Evolutionary conservation across 1,140 invertebrate genomes (phyloP), one percentile per base, ranked within the genome.

Genomic region (Lasaia peninsularis): DNA sequence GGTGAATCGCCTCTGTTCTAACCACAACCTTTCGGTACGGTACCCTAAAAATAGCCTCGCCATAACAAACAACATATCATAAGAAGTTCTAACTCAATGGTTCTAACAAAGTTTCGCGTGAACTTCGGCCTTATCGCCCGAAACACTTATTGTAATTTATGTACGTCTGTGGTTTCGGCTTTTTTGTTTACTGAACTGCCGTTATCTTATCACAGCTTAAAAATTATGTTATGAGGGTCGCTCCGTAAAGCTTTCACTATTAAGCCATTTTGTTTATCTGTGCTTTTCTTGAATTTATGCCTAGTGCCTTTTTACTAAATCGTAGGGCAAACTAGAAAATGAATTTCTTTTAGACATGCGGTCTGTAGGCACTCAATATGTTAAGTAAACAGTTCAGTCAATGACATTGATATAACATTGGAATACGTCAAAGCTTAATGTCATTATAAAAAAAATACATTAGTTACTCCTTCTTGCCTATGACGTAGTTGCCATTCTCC

Each of bases 121-220:
- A 48, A 48, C 40, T 48, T 48, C 9, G 18, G 10, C 16, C 16
- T 48, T 48, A 48, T 48, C 40, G 40, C 18, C 18, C 8, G 40
- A 48, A 48, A 48, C 40, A 48, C 40, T 48, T 48, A 48, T 48
- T 48, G 40, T 48, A 48, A 48, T 48, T 48, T 48, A 48, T 48
- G 40, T 48, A 20, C 18, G 40, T 24, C 7, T 24, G 24, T 48
- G 40, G 40, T 48, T 48, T 48, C 40, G 40, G 16, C 37, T 44
- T 44, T 44, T 44, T 44, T 44, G 37, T 44, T 44, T 44, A 44
- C 37, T 16, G 18, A 44, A 44, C 18, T 44, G n/a, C 18, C 18
- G 14, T 44, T 44, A 44, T 44, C 37, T 44, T 44, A 44, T 44
- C 37, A 44, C 14, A 44, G 18, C 16, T 44, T 44, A 44, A 44